Base-by-base conservation (phyloP, 2,888 invertebrate genomes). In the Dastarcus helophoroides region DNA sequence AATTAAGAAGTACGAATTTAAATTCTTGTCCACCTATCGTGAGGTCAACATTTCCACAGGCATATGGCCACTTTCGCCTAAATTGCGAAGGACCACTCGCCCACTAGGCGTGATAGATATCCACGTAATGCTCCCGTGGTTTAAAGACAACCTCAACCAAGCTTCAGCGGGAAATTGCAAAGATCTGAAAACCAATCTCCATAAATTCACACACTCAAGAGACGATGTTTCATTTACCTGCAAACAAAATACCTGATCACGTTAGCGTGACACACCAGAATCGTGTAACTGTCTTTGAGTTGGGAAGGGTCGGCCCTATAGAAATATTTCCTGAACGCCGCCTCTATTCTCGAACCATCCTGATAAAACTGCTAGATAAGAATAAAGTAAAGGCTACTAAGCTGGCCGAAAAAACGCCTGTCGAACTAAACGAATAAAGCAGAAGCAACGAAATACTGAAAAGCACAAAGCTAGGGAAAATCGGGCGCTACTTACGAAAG, bases 251-350 rank as follows among this genome's bases (percentile, higher is more conserved):
- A 97, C 24, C 94, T 71, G 50, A 98, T 98, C 12, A 98, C 97
- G 62, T 98, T 98, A 3, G 89, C 95, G 60, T 98, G 98, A 46
- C 97, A 97, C 2, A 98, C 93, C 31, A 97, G 65, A 22, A 98
- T 57, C 17, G 94, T 93, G 57, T 84, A 89, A 0, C 79, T 73
- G 56, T 94, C 91, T 23, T 78, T 65, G 2, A 72, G 68, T 60
- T 97, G 93, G 0, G 69, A 66, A 0, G 80, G 73, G 22, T 77
- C 70, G 3, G 97, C 95, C 28, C 98, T 71, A 60, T 95, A 77
- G 59, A 98, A 88, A 62, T 91, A 88, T 45, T 83, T 79, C 26
- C 94, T 68, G 63, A 94, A 98, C 1, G 84, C 98, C 2, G 93
- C 90, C 62, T 97, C 97, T 47, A 97, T 95, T 40, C 95, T 71